These are phyloP conservation scores for Stratiomys singularior DNA, from an alignment of 2,888 invertebrate species.

Conservation along the genomic window DNA sequence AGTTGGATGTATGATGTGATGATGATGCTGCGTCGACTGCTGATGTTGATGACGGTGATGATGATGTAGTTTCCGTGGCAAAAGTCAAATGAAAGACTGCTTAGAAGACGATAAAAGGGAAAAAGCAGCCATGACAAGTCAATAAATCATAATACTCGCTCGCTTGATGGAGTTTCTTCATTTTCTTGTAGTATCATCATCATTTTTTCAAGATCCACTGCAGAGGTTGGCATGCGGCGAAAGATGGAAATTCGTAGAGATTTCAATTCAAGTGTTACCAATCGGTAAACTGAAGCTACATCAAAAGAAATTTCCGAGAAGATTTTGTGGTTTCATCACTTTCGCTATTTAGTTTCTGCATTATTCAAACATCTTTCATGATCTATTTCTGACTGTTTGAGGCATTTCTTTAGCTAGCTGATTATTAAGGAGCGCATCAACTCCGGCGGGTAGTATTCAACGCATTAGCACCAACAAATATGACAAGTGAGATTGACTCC, in stretches of 20 bases:
- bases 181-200: neutral
- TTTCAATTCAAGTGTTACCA: neutral
- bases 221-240: neutral
- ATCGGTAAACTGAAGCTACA: too few species aligned
- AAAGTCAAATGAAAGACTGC: neutral
- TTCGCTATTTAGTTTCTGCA: too few species aligned
- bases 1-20: too few species aligned
- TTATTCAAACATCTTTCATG: too few species aligned
- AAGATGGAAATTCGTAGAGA: neutral
- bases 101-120: neutral
- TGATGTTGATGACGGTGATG: neutral
- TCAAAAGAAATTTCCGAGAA: too few species aligned
- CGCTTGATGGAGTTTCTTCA: neutral
- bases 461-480: too few species aligned
- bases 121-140: conserved; percentile 12
- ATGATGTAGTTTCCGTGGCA: conserved; percentile 8
- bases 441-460: neutral
- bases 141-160: conserved; percentile 1
- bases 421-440: too few species aligned
- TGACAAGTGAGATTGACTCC: too few species aligned
- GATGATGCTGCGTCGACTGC: neutral
- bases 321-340: too few species aligned
- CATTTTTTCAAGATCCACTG: neutral
- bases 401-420: too few species aligned
- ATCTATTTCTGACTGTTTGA: too few species aligned